Conservation (phyloP, 2,888 invertebrate species). For the Stenodera caucasica region DNA sequence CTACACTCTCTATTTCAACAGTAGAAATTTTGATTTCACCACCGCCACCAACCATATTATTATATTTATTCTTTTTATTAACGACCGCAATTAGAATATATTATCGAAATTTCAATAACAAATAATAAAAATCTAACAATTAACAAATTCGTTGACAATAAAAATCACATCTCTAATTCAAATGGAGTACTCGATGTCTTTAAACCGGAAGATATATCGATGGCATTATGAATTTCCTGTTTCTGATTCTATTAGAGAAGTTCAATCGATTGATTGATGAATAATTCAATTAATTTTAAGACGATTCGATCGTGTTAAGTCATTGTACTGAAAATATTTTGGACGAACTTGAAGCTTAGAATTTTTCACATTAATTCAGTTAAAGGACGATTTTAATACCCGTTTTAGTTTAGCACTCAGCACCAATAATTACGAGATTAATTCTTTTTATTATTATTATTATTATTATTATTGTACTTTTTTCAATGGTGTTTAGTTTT, state of each 20-base stretch:
- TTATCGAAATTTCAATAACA: constrained; percentile 10
- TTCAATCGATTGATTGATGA: not conserved
- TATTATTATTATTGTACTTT: constrained; percentile 7
- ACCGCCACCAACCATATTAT: constrained; percentile 66
- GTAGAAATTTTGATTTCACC: constrained; percentile 87
- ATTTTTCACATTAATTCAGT: constrained; percentile 10
- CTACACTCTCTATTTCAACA: constrained; percentile 82
- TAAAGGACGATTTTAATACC: constrained; percentile 26
- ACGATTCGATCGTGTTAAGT: not conserved
- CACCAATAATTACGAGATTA: constrained; percentile 25
- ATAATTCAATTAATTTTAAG: too few relatives aligned
- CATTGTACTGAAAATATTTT: not conserved
- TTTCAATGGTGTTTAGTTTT: not conserved
- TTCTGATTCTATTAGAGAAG: too few relatives aligned
- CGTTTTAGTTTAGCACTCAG: constrained; percentile 23
- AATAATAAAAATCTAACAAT: constrained; percentile 15
- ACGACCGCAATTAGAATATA: constrained; percentile 20
- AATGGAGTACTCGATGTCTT: constrained; percentile 32
- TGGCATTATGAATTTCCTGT: not conserved
- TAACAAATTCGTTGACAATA: constrained; percentile 32
- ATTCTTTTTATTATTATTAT: constrained; percentile 13
- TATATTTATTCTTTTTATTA: constrained; percentile 13
- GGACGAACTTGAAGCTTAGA: constrained; percentile 7
- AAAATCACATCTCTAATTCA: constrained; percentile 31
- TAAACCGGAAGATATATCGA: constrained; percentile 32